Base-by-base conservation (phyloP, 2,113 vertebrate genomes). In the Eudyptes chrysolophus region DNA sequence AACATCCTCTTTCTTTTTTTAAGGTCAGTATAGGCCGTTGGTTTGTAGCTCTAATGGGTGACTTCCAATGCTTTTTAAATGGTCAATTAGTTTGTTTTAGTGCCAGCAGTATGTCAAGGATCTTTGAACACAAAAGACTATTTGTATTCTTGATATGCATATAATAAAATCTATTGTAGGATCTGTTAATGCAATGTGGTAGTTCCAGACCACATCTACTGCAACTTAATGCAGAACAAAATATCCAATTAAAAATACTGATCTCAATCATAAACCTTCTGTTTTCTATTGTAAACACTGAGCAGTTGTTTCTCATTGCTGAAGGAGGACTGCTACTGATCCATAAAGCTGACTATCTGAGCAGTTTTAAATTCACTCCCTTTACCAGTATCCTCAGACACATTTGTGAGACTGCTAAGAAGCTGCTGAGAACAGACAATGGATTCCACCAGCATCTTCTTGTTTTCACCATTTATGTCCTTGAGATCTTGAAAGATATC, bases 401-500 rank as follows among this genome's bases (percentile, higher is more conserved):
- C 52, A 30, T 95, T 93, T 17, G 97, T 97, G 58, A 99, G 92
- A 22, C 91, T 94, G 58, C 64, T 65, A 92, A 68, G 95, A 69
- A 99, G 96, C 66, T 98, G 75, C 60, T 98, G 89, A 89, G 97
- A 98, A 92, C 96, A 97, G 69, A 94, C 81, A 5, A 58, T 71
- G 74, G 98, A 93, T 87, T 99, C 98, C 66, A 98, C 95, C 66
- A 99, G 57, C 9, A 93, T 71, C n/a, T 94, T 94, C 21, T 48
- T 79, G 54, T 97, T 98, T 80, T 98, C 96, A 29, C 92, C 85
- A 4, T 94, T 95, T 49, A 93, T 88, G 20, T 93, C 90, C 60
- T 82, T 98, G 74, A 99, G 88, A 42, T 98, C 98, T 46, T 96
- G 89, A 62, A 62, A 98, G 9, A 99, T 94, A 84, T 97, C 87